Conservation (phyloP, 1,140 invertebrate species). For the Solenopsis invicta region DNA sequence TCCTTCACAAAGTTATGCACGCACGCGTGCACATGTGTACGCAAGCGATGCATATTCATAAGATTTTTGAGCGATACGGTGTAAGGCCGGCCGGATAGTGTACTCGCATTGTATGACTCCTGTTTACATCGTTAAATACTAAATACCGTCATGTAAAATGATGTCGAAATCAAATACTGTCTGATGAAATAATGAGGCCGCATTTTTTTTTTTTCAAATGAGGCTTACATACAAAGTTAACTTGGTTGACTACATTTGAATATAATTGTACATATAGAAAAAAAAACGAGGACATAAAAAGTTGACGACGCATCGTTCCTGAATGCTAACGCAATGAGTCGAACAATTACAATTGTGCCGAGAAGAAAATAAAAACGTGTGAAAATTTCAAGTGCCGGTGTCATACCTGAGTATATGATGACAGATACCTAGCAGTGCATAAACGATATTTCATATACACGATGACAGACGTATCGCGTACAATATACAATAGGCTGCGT, state of each 20-base stretch:
- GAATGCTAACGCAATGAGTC: neutral
- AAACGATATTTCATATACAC: neutral
- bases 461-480: neutral
- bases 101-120: neutral
- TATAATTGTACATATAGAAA: neutral
- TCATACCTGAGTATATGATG: neutral
- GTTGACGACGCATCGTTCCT: neutral
- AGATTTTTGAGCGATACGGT: constrained; percentile 38
- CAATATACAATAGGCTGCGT: neutral
- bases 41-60: constrained; percentile 29
- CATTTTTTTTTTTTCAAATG: neutral
- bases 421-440: constrained; percentile 18
- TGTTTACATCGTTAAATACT: constrained; percentile 6
- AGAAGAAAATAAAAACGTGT: neutral
- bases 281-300: neutral
- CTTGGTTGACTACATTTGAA: neutral
- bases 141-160: neutral
- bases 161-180: neutral
- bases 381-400: constrained; percentile 17
- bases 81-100: neutral
- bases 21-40: neutral
- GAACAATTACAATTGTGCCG: neutral
- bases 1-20: constrained; percentile 7
- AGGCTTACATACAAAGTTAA: neutral
- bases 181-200: neutral